Evolutionary conservation across 2,113 vertebrate species (phyloP).

Genomic region (Australoheros scitulus): DNA sequence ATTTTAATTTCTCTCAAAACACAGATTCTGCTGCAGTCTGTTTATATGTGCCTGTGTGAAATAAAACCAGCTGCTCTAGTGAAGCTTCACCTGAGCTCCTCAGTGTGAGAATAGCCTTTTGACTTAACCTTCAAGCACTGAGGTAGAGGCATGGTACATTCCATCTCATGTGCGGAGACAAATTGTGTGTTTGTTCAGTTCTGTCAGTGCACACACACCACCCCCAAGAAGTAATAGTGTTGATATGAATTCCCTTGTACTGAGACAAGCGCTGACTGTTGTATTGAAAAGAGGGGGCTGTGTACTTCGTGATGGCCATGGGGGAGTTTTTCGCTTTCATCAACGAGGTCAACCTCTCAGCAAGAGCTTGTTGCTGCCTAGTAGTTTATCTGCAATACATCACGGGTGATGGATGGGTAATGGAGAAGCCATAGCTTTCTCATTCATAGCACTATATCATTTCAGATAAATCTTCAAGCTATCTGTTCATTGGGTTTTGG

Average conservation of each 20-base stretch:
- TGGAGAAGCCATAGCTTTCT: slow-evolving; percentile 49
- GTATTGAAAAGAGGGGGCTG: slow-evolving; percentile 47
- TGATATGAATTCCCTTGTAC: slow-evolving; percentile 58
- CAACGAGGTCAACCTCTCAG: slow-evolving; percentile 68
- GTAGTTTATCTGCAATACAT: slow-evolving; percentile 67
- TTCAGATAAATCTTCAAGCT: slow-evolving; percentile 76
- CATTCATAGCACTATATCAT: slow-evolving; percentile 55
- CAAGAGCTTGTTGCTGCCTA: slow-evolving; percentile 64
- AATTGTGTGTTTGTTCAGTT: slow-evolving; percentile 64
- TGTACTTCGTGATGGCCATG: slow-evolving; percentile 40
- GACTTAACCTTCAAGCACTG: slow-evolving; percentile 42
- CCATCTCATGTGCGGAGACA: slow-evolving; percentile 55
- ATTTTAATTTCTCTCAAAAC: neutral
- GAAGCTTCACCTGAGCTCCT: slow-evolving; percentile 15
- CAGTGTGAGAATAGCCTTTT: slow-evolving; percentile 26
- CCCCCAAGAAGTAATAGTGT: slow-evolving; percentile 56
- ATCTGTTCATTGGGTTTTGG: slow-evolving; percentile 72
- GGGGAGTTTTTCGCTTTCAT: slow-evolving; percentile 68
- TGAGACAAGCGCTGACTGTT: slow-evolving; percentile 54
- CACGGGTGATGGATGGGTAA: slow-evolving; percentile 57
- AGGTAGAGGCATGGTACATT: slow-evolving; percentile 6
- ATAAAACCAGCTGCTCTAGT: neutral
- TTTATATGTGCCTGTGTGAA: neutral
- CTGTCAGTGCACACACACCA: slow-evolving; percentile 40
- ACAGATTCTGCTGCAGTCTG: neutral